Evolutionary conservation across 2,888 invertebrate genomes (phyloP).

Genomic region (Trilocha varians): DNA sequence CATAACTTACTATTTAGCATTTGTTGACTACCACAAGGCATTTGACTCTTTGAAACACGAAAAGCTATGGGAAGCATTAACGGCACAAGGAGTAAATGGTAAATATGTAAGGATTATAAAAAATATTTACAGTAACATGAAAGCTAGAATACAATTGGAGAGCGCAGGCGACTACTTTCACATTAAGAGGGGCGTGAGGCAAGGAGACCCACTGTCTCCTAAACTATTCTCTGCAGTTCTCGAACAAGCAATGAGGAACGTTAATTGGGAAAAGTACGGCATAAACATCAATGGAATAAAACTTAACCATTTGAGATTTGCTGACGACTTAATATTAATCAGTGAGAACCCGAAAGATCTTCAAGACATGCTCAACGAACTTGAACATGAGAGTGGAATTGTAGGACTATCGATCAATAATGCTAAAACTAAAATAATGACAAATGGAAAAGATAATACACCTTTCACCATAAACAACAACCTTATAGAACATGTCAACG

Average conservation of each 20-base stretch:
- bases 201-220: too few species aligned
- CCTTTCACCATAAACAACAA: too few species aligned
- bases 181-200: too few species aligned
- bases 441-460: too few species aligned
- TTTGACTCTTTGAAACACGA: conserved; percentile 6
- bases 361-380: background rate
- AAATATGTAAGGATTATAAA: conserved; percentile 2
- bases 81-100: conserved; percentile 6
- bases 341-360: background rate
- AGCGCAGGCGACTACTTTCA: background rate
- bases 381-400: background rate
- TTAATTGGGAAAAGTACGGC: conserved; percentile 2
- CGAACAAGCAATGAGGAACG: too few species aligned
- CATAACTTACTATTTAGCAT: conserved; percentile 4
- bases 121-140: conserved; percentile 6
- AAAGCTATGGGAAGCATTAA: conserved; percentile 6
- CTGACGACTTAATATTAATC: conserved; percentile 3
- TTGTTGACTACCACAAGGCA: too few species aligned
- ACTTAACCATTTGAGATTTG: conserved; percentile 3
- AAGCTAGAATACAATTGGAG: conserved; percentile 5
- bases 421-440: conserved; percentile 2
- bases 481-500: too few species aligned
- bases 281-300: conserved; percentile 3
- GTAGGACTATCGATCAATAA: conserved; percentile 2
- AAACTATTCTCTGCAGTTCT: too few species aligned